These are phyloP conservation scores for Bombylius major DNA, from an alignment of 2,888 invertebrate species.

Conservation along the genomic window DNA sequence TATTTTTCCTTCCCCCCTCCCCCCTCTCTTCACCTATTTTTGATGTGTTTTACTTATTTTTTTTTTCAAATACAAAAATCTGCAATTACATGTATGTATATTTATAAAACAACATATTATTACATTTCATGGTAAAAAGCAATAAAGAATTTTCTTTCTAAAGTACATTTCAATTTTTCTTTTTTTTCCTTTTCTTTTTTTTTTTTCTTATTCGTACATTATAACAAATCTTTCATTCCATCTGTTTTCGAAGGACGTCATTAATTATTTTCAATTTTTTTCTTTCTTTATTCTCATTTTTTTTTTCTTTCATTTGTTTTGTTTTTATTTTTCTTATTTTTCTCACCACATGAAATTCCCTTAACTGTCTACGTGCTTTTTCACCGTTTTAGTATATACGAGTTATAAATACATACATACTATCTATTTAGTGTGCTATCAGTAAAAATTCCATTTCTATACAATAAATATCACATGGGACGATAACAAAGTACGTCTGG, in stretches of 20 bases:
- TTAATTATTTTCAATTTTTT: constrained; percentile 6
- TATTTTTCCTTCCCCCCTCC: too few species aligned
- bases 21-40: too few species aligned
- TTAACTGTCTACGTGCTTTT: not conserved
- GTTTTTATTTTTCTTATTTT: not conserved
- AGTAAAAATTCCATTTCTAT: too few species aligned
- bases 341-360: not conserved
- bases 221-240: constrained; percentile 6
- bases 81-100: too few species aligned
- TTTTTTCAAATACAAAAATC: too few species aligned
- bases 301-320: not conserved
- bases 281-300: too few species aligned
- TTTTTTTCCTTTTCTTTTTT: too few species aligned
- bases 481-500: constrained; percentile 11
- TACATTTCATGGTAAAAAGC: constrained; percentile 3
- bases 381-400: not conserved
- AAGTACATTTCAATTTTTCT: not conserved
- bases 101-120: not conserved
- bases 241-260: constrained; percentile 1
- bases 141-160: not conserved
- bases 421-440: too few species aligned
- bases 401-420: too few species aligned
- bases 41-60: too few species aligned
- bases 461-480: constrained; percentile 1
- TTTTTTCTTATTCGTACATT: not conserved